Percentiles rank a stretch among this genome's conserved stretches.
Evolutionary conservation across 2,113 vertebrate species (phyloP).

Genomic region (Pavo muticus): DNA sequence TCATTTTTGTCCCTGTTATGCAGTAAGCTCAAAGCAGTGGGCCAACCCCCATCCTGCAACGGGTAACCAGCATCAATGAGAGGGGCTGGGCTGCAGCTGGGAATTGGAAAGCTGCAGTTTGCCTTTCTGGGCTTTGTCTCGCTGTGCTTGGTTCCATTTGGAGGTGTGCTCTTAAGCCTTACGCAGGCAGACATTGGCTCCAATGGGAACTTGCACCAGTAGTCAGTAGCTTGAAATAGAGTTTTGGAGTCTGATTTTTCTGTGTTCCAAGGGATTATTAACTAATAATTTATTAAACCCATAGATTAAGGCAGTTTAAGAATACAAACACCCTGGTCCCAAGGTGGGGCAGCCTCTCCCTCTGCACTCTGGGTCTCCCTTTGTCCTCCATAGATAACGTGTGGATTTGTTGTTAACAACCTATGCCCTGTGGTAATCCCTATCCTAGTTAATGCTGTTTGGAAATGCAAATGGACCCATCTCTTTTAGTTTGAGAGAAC

Average conservation of each 20-base stretch:
- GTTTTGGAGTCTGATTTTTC: not conserved
- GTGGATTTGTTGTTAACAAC: not conserved
- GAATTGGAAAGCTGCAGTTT: not conserved
- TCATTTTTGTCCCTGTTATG: too few relatives aligned
- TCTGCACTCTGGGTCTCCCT: not conserved
- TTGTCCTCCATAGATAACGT: not conserved
- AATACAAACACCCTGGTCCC: too few relatives aligned
- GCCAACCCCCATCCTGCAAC: not conserved
- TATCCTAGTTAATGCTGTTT: not conserved
- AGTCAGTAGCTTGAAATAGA: not conserved
- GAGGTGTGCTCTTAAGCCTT: fast-evolving
- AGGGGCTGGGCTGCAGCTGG: not conserved
- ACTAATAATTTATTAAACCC: not conserved
- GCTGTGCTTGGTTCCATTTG: not conserved
- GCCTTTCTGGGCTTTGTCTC: not conserved
- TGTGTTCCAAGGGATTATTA: not conserved
- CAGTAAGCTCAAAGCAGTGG: not conserved
- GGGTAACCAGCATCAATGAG: not conserved
- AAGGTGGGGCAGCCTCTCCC: fast-evolving
- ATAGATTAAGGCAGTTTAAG: not conserved
- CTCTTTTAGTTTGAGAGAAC: not conserved
- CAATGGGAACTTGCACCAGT: not conserved
- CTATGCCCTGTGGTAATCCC: not conserved
- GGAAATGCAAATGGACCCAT: not conserved
- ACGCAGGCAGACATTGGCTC: fast-evolving